Percentiles rank a stretch among this genome's conserved stretches.
phyloP scores from a whole-genome alignment of 92 coral and sea anemone genomes.

The Porites divaricata region DNA sequence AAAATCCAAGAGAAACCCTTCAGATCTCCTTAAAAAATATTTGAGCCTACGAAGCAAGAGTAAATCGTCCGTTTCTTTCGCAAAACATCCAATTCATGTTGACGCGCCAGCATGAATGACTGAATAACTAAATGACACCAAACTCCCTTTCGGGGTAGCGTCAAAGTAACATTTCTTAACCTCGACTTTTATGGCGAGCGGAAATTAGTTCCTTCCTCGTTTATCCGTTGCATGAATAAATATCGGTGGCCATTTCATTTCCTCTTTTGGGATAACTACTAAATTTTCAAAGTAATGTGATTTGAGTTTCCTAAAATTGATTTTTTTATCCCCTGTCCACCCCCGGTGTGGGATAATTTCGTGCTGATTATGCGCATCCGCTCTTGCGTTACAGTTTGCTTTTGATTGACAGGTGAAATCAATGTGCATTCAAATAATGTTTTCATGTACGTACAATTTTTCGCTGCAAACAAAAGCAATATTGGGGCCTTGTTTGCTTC shows the following conservation, averaged over 20 bases:
- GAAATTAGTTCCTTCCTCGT: background rate
- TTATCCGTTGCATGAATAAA: background rate
- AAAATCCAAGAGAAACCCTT: background rate
- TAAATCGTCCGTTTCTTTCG: slow-evolving; percentile 22
- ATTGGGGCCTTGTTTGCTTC: slow-evolving; percentile 19
- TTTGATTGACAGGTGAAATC: slow-evolving; percentile 40
- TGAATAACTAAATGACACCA: background rate
- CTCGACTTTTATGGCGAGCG: background rate
- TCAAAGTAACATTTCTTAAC: background rate
- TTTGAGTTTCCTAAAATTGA: background rate
- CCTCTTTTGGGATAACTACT: background rate
- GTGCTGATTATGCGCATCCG: slow-evolving; percentile 7
- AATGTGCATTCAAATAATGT: slow-evolving; percentile 24
- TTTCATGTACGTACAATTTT: slow-evolving; percentile 21
- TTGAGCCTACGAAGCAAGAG: background rate
- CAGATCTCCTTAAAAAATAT: slow-evolving; percentile 7
- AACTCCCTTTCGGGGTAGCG: slow-evolving; percentile 14
- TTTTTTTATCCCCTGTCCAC: background rate
- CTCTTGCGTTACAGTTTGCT: background rate
- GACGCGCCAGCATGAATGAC: slow-evolving; percentile 36
- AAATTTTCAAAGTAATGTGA: too few relatives aligned
- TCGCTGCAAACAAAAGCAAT: slow-evolving; percentile 41
- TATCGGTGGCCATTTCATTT: background rate
- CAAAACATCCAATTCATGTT: slow-evolving; percentile 35
- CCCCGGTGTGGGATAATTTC: slow-evolving; percentile 1